Percentiles rank a stretch among this genome's conserved stretches.
These are phyloP conservation scores for Nibea albiflora DNA, from an alignment of 2,113 vertebrate genomes.

Conservation along the genomic window DNA sequence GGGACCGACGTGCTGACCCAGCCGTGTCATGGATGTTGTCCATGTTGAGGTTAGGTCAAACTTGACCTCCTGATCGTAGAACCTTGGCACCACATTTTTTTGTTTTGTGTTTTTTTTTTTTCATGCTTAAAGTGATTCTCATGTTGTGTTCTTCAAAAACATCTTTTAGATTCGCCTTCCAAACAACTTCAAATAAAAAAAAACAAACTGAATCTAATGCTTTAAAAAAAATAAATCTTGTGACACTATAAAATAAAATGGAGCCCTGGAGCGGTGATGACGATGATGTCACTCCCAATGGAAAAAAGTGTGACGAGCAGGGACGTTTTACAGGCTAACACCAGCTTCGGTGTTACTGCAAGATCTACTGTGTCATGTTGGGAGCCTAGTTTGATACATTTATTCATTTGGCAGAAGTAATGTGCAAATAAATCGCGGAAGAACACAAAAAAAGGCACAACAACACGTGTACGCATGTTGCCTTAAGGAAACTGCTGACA, in stretches of 20 bases:
- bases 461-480: not conserved
- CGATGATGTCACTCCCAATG: not conserved
- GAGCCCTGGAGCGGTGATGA: not conserved
- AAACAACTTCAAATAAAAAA: not conserved
- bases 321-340: not conserved
- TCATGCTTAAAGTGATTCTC: not conserved
- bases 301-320: not conserved
- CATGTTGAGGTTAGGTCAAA: not conserved
- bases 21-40: constrained; percentile 20
- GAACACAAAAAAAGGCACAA: not conserved
- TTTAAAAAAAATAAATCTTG: not conserved
- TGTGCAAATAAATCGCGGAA: not conserved
- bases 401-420: not conserved
- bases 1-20: constrained; percentile 16
- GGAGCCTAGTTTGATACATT: not conserved
- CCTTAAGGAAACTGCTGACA: not conserved
- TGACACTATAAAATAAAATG: not conserved
- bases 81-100: not conserved
- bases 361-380: not conserved
- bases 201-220: not conserved
- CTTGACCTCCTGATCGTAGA: constrained; percentile 1
- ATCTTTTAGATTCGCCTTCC: not conserved
- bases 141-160: not conserved
- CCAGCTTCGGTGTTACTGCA: not conserved
- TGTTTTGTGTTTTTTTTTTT: not conserved